phyloP scores from a whole-genome alignment of 2,113 vertebrate genomes.

The Hippocampus mohnikei region DNA sequence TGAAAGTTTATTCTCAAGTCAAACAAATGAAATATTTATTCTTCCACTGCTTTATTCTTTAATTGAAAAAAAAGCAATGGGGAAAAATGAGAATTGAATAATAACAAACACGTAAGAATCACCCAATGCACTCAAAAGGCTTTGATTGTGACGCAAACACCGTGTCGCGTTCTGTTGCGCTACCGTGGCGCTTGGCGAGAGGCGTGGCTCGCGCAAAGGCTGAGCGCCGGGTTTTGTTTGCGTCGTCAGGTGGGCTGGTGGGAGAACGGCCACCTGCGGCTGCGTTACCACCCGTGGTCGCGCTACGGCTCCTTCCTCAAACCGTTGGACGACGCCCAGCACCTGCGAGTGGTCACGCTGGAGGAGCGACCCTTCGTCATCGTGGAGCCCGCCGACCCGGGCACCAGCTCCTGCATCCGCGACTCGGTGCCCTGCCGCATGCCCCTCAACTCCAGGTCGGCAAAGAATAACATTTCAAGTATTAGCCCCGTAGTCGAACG shows the following conservation, averaged over 20 bases:
- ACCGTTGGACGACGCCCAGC: conserved; percentile 83
- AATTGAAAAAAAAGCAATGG: too few species aligned
- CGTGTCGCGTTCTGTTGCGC: too few species aligned
- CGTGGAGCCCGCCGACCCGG: conserved; percentile 84
- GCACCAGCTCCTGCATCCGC: conserved; percentile 88
- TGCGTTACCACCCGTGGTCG: conserved; percentile 85
- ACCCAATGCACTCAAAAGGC: too few species aligned
- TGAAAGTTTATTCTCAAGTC: too few species aligned
- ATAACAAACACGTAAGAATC: too few species aligned
- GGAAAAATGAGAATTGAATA: too few species aligned
- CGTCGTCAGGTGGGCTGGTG: conserved; percentile 85
- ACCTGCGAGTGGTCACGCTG: conserved; percentile 87
- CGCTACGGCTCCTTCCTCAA: conserved; percentile 88
- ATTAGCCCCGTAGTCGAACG: background rate
- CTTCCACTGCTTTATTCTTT: too few species aligned
- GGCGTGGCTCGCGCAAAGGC: background rate
- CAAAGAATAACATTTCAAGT: too few species aligned
- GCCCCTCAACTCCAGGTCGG: conserved; percentile 83
- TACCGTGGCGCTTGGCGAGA: background rate
- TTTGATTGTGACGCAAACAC: background rate
- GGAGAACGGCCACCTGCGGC: conserved; percentile 82
- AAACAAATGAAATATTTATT: too few species aligned
- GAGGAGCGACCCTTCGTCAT: conserved; percentile 93
- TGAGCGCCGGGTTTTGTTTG: too few species aligned
- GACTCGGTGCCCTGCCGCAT: conserved; percentile 89